phyloP scores from a whole-genome alignment of 2,113 vertebrate species.

The Glaucomys volans region DNA sequence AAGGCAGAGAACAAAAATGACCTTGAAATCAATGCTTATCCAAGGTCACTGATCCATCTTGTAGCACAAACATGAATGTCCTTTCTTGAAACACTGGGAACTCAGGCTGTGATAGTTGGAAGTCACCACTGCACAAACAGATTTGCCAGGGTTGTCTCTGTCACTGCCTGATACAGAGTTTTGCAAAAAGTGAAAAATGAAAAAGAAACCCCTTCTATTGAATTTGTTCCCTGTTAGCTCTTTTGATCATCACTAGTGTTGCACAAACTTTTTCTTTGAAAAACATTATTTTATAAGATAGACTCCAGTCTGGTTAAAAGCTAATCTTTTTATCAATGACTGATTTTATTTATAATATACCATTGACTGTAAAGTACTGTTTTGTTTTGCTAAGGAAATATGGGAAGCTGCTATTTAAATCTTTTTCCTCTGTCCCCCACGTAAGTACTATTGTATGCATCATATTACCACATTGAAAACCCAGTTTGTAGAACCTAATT shows the following conservation, averaged over 20 bases:
- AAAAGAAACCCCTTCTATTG: background rate
- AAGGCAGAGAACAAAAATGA: background rate
- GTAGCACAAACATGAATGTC: background rate
- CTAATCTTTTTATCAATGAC: background rate
- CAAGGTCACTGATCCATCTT: background rate
- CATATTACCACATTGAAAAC: constrained; percentile 40
- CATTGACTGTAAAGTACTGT: background rate
- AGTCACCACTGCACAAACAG: background rate
- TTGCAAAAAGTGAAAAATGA: background rate
- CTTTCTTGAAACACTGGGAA: background rate
- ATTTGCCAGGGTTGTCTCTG: background rate
- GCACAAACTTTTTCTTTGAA: background rate
- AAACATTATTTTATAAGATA: background rate
- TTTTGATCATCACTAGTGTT: background rate
- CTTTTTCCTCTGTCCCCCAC: background rate
- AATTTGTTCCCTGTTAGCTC: background rate
- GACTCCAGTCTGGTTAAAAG: background rate
- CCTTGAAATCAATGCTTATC: no score
- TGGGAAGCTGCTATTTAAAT: background rate
- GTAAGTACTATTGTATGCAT: background rate
- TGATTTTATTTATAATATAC: background rate
- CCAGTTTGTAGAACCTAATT: constrained; percentile 61
- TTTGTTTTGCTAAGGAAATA: constrained; percentile 47
- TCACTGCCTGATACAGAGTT: background rate
- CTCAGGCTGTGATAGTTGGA: accelerated